Conservation (phyloP, 2,888 invertebrate genomes). For the Dione juno region DNA sequence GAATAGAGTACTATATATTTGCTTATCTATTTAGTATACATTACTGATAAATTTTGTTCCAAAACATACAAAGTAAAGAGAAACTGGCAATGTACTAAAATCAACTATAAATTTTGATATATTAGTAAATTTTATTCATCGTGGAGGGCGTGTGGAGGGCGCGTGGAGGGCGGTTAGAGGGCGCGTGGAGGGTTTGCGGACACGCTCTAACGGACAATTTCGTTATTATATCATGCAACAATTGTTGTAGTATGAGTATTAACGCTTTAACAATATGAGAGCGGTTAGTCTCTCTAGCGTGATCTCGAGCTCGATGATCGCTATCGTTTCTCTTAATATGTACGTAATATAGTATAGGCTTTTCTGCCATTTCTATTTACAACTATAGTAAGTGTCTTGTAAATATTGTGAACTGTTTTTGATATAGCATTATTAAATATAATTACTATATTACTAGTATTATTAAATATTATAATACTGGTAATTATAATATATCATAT, state of each 20-base stretch:
- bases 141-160: constrained; percentile 20
- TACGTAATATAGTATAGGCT: neutral
- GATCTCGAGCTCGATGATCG: neutral
- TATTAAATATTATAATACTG: too few species aligned
- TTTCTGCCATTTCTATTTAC: neutral
- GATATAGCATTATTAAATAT: too few species aligned
- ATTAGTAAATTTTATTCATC: constrained; percentile 3
- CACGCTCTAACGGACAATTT: constrained; percentile 35
- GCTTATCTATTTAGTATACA: neutral
- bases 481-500: too few species aligned
- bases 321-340: constrained; percentile 10
- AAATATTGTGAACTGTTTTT: too few species aligned
- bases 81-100: neutral
- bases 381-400: neutral
- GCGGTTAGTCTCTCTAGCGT: constrained; percentile 5
- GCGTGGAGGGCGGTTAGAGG: too few species aligned
- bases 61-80: neutral
- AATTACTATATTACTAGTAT: too few species aligned
- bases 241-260: constrained; percentile 32
- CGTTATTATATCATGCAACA: constrained; percentile 35
- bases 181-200: constrained; percentile 24
- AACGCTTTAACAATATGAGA: constrained; percentile 23
- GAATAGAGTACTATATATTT: neutral
- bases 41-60: neutral
- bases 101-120: neutral